A percentile compares a stretch with the other conserved stretches of the same genome.
Conservation (phyloP, 2,113 vertebrate species). For the Neotragus moschatus region DNA sequence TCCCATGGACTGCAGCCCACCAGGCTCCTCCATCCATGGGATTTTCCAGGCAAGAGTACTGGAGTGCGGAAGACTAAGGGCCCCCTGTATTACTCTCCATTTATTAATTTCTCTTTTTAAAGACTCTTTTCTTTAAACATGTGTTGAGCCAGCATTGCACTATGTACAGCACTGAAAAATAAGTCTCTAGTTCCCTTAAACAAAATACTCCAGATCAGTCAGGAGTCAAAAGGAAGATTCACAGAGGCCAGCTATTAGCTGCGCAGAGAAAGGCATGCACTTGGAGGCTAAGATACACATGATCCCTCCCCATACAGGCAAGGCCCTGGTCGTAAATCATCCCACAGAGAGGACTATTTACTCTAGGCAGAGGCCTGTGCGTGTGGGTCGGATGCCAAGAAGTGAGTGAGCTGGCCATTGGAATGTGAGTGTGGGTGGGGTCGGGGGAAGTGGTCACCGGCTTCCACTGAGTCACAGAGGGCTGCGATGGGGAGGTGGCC, state of each 20-base stretch:
- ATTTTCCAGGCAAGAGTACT: too few species aligned
- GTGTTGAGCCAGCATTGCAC: not conserved
- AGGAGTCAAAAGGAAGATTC: conserved; percentile 16
- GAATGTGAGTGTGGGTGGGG: conserved; percentile 60
- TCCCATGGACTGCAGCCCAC: too few species aligned
- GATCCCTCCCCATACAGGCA: not conserved
- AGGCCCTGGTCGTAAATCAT: not conserved
- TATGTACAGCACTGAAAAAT: not conserved
- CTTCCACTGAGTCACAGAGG: conserved; percentile 62
- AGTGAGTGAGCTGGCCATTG: conserved; percentile 54
- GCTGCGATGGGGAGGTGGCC: not conserved
- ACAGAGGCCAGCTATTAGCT: not conserved
- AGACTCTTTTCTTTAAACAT: not conserved
- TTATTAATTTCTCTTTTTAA: not conserved
- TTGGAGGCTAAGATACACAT: not conserved
- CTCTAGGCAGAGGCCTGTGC: conserved; percentile 35
- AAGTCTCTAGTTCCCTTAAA: not conserved
- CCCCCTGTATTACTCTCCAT: not conserved
- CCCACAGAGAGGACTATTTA: conserved; percentile 44
- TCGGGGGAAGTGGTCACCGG: not conserved
- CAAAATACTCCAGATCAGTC: not conserved
- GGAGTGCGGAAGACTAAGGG: too few species aligned
- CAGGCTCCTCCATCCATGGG: too few species aligned
- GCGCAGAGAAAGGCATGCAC: not conserved
- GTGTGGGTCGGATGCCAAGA: conserved; percentile 9